These are phyloP conservation scores for Luffia ferchaultella DNA, from an alignment of 2,888 invertebrate genomes.

Conservation along the genomic window DNA sequence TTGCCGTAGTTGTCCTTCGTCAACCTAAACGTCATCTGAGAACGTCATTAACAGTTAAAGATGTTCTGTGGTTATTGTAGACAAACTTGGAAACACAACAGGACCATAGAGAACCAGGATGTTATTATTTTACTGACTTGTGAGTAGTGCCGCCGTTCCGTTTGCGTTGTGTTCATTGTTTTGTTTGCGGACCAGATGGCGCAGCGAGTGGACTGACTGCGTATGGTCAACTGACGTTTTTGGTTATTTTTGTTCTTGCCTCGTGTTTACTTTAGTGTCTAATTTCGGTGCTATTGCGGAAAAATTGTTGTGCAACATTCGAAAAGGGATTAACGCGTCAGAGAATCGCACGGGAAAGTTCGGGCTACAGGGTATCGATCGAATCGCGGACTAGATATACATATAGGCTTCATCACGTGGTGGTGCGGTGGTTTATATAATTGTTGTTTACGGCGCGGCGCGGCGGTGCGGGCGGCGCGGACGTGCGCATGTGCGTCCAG, in stretches of 20 bases:
- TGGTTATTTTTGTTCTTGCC: conserved; percentile 68
- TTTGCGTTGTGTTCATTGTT: not conserved
- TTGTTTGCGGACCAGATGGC: conserved; percentile 50
- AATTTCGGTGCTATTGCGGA: conserved; percentile 58
- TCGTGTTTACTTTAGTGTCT: conserved; percentile 68
- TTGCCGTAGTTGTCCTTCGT: too few species aligned
- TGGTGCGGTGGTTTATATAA: conserved; percentile 68
- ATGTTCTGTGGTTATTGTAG: too few species aligned
- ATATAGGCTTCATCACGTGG: conserved; percentile 67
- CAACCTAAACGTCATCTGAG: too few species aligned
- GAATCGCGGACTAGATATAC: conserved; percentile 53
- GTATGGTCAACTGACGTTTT: conserved; percentile 64
- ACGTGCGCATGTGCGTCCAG: conserved; percentile 67
- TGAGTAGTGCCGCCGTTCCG: too few species aligned
- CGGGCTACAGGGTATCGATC: conserved; percentile 55
- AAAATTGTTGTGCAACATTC: conserved; percentile 53
- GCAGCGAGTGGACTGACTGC: conserved; percentile 60
- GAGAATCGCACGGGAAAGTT: conserved; percentile 17
- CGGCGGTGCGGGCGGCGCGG: conserved; percentile 61
- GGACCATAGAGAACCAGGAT: too few species aligned
- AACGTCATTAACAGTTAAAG: too few species aligned
- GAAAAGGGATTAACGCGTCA: conserved; percentile 32
- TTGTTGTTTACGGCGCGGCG: conserved; percentile 66
- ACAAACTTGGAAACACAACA: too few species aligned
- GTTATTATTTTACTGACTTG: too few species aligned